A percentile compares a stretch with the other conserved stretches of the same genome.
Evolutionary conservation across 2,888 invertebrate genomes (phyloP).

Genomic region (Yponomeuta sedellus): DNA sequence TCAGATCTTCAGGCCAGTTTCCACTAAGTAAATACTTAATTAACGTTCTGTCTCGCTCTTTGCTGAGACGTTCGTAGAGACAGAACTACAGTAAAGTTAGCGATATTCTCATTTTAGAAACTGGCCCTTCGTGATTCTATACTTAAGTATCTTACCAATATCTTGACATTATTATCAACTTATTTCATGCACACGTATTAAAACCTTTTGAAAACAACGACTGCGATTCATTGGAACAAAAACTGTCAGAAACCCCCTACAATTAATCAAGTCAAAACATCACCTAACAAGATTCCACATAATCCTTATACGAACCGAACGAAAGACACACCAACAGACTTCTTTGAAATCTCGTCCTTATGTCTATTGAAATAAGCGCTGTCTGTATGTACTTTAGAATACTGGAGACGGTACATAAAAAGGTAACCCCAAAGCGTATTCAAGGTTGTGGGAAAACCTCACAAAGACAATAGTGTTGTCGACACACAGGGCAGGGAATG

Average conservation of each 20-base stretch:
- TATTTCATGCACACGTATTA: too few species aligned
- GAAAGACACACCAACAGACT: background rate
- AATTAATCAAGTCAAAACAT: background rate
- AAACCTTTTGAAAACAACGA: too few species aligned
- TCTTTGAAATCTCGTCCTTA: background rate
- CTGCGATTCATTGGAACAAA: background rate
- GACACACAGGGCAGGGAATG: slow-evolving; percentile 23
- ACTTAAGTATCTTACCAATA: too few species aligned
- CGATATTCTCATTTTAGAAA: too few species aligned
- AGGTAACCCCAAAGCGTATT: slow-evolving; percentile 39
- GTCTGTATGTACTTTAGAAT: background rate
- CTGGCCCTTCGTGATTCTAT: too few species aligned
- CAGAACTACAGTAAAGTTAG: too few species aligned
- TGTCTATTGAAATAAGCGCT: background rate
- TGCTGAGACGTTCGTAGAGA: too few species aligned
- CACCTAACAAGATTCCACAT: background rate
- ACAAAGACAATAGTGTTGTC: slow-evolving; percentile 37
- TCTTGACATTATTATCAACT: too few species aligned
- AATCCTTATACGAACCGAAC: background rate
- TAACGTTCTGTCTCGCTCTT: too few species aligned
- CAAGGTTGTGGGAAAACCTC: slow-evolving; percentile 53
- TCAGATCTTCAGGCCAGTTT: too few species aligned
- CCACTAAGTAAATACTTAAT: too few species aligned
- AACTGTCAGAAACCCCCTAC: background rate
- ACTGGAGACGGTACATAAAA: slow-evolving; percentile 32